Evolutionary conservation across 1,140 invertebrate genomes (phyloP).

Genomic region (Orchesella cincta): DNA sequence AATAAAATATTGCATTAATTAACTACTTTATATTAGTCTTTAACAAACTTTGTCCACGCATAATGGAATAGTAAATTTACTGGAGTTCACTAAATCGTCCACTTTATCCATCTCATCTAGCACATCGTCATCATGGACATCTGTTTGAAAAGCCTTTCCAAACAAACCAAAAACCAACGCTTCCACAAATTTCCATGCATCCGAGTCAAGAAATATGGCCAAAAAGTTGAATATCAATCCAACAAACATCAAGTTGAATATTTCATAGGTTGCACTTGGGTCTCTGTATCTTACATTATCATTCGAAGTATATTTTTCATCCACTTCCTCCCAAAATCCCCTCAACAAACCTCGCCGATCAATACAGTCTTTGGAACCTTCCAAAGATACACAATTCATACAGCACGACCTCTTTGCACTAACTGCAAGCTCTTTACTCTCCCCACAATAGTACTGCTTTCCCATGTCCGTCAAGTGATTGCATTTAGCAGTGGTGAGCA

Average conservation of each 20-base stretch:
- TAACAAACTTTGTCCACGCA: too few species aligned
- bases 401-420: conserved; percentile 1
- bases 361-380: too few species aligned
- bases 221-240: background rate
- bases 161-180: background rate
- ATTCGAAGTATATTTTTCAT: too few species aligned
- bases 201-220: background rate
- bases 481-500: background rate
- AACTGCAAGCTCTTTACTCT: too few species aligned
- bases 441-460: background rate
- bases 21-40: too few species aligned
- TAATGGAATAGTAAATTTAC: too few species aligned
- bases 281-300: too few species aligned
- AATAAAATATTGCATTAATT: too few species aligned
- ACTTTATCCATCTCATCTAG: conserved; percentile 3
- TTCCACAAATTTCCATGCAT: background rate
- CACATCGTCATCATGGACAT: background rate
- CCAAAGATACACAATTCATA: background rate
- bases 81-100: background rate
- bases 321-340: too few species aligned
- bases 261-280: background rate
- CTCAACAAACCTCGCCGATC: too few species aligned
- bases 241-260: background rate
- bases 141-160: background rate
- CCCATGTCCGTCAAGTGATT: background rate